phyloP scores from a whole-genome alignment of 2,113 vertebrate genomes.

The Tachuris rubrigastra region DNA sequence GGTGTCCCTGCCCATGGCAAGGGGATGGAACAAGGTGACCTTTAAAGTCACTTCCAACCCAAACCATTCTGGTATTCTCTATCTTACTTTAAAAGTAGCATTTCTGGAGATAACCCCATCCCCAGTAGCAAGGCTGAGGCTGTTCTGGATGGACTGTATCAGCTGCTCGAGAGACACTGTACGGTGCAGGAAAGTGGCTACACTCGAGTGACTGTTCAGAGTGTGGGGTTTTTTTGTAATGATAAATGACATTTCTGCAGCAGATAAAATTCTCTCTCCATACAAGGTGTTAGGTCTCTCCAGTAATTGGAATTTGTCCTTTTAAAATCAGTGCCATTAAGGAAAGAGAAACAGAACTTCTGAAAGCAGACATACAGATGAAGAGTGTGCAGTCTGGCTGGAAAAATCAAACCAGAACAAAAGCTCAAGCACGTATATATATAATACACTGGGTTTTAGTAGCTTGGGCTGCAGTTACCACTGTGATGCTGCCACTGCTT shows the following conservation, averaged over 20 bases:
- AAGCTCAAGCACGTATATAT: fast-evolving
- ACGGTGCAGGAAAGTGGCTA: neutral
- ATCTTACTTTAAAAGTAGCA: neutral
- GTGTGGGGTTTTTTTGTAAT: neutral
- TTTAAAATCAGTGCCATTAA: neutral
- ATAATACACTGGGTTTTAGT: neutral
- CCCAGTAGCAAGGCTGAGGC: neutral
- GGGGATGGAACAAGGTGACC: neutral
- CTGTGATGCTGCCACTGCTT: neutral
- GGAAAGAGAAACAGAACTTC: neutral
- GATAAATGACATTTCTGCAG: neutral
- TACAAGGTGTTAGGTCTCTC: neutral
- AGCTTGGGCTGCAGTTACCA: neutral
- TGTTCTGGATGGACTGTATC: neutral
- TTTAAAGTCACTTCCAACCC: neutral
- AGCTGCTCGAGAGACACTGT: neutral
- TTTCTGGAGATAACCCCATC: neutral
- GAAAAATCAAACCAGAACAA: neutral
- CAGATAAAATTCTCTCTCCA: neutral
- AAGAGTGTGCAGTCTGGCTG: neutral
- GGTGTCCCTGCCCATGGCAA: neutral
- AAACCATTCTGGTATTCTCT: neutral
- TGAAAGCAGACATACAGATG: neutral
- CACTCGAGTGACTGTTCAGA: neutral
- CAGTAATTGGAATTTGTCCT: neutral